phyloP scores from a whole-genome alignment of 2,113 vertebrate species.

The Vimba vimba region DNA sequence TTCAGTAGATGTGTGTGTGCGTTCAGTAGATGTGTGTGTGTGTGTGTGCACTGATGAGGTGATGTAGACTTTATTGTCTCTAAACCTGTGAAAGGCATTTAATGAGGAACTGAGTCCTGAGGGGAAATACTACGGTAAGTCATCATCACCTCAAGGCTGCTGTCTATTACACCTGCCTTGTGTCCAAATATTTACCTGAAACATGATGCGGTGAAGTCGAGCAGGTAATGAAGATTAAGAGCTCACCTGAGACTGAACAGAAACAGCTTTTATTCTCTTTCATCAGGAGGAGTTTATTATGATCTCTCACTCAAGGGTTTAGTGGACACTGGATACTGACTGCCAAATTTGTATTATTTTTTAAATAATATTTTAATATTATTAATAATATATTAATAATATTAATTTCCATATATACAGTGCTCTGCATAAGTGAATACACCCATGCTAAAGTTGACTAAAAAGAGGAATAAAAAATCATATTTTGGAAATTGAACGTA shows the following conservation, averaged over 20 bases:
- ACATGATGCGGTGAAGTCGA: neutral
- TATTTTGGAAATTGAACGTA: too few relatives aligned
- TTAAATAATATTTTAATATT: too few relatives aligned
- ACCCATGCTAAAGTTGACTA: too few relatives aligned
- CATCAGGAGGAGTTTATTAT: neutral
- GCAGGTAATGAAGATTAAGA: constrained; percentile 9
- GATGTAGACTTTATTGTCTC: neutral
- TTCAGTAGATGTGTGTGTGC: too few relatives aligned
- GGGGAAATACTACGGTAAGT: neutral
- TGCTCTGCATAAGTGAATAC: too few relatives aligned
- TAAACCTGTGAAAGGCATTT: neutral
- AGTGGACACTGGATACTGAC: too few relatives aligned
- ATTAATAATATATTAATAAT: too few relatives aligned
- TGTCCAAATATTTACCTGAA: constrained; percentile 30
- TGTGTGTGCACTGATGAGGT: too few relatives aligned
- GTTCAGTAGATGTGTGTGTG: too few relatives aligned
- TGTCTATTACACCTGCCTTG: constrained; percentile 8
- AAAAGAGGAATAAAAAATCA: too few relatives aligned
- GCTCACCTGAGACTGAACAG: neutral
- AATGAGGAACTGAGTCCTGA: constrained; percentile 1
- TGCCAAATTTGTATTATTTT: too few relatives aligned
- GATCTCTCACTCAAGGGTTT: neutral
- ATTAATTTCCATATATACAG: too few relatives aligned
- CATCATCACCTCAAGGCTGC: constrained; percentile 5
- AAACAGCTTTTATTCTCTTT: neutral